Base-by-base conservation (phyloP, 92 coral and sea anemone species). In the Epizoanthus stellaris region DNA sequence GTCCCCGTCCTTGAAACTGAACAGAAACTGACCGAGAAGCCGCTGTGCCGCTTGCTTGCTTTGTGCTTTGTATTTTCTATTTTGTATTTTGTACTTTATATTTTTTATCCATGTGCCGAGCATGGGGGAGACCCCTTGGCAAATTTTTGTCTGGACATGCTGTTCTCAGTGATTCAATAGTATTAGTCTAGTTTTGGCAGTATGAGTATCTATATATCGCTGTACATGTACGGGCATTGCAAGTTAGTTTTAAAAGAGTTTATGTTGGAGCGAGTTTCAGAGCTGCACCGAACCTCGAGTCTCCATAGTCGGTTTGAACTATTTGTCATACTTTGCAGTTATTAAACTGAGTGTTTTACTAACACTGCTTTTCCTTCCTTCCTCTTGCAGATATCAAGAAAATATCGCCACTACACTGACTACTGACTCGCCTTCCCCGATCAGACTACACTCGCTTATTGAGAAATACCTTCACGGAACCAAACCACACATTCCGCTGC, bases 101-200 rank as follows among this genome's bases (percentile, higher is more conserved):
- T 67, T 67, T 30, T 67, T 67, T 67, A 42, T 23, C 30, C 30
- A 67, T 30, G 43, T 67, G 71, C 0, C 1, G 0, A 9, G 20
- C 39, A 67, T 65, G 71, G 81, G 81, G 67, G 81, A 67, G 81
- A 75, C 67, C 81, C 81, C 81, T 75, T 75, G 81, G 15, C 67
- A 34, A 67, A 65, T 67, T 67, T 67, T 67, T 67, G 2, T 67
- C 71, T 67, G 45, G 71, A 6, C 71, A 67, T 67, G 71, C 71
- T 66, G 70, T 66, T 66, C 70, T 66, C n/a, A 36, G 10, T 43
- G 34, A 30, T 30, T 30, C 34, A 30, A n/a, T n/a, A n/a, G n/a
- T n/a, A n/a, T n/a, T n/a, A n/a, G n/a, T n/a, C n/a, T n/a, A n/a
- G n/a, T n/a, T n/a, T n/a, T n/a, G n/a, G n/a, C n/a, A n/a, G n/a